A percentile compares a stretch with the other conserved stretches of the same genome.
These are phyloP conservation scores for Allolobophora icterica DNA, from an alignment of 2,888 invertebrate genomes.

Conservation along the genomic window DNA sequence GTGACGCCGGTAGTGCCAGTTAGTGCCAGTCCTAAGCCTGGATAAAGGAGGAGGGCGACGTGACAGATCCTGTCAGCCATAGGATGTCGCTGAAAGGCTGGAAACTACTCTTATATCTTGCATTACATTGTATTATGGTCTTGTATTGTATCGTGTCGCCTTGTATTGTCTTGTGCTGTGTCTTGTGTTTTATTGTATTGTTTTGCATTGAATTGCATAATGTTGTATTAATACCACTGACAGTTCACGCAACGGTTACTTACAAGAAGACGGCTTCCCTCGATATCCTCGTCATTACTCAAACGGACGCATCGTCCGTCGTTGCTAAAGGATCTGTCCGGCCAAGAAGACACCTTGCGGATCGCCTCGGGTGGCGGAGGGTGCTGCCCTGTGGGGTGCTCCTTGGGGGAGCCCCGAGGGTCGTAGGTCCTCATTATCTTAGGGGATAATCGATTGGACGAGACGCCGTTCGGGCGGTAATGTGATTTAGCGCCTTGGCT, in stretches of 20 bases:
- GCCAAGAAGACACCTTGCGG: background rate
- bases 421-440: background rate
- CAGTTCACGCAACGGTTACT: background rate
- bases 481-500: slow-evolving; percentile 6
- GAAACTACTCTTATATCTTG: too few species aligned
- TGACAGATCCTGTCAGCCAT: too few species aligned
- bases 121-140: too few species aligned
- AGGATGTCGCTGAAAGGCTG: too few species aligned
- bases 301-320: too few species aligned
- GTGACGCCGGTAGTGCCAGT: too few species aligned
- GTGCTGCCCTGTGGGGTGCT: background rate
- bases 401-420: background rate
- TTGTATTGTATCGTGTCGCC: background rate
- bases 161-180: background rate
- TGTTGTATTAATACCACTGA: background rate
- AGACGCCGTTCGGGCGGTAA: slow-evolving; percentile 1
- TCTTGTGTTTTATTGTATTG: background rate
- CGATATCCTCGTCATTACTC: too few species aligned
- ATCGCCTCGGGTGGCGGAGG: background rate
- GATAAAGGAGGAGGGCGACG: too few species aligned
- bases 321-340: too few species aligned
- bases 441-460: slow-evolving; percentile 11
- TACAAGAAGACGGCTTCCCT: too few species aligned
- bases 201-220: background rate
- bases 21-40: too few species aligned